Evolutionary conservation across 2,797 vertebrate genomes (phyloP), one percentile per base, ranked within the genome.

Genomic region (Orientallactaga sibirica): DNA sequence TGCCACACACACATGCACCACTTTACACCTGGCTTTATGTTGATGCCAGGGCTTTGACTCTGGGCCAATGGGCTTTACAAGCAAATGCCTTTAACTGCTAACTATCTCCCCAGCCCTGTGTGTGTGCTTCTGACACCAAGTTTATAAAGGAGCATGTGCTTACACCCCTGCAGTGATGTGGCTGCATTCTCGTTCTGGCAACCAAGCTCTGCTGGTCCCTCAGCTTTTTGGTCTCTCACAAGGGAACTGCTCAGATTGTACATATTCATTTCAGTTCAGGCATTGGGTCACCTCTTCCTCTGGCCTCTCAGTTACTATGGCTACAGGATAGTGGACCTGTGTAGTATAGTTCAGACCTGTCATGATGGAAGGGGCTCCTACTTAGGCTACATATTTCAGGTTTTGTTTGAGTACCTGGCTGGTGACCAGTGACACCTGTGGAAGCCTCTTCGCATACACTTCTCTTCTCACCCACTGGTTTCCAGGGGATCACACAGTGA

Each of bases 111-210:
- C 3, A 58, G 55, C 55, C 55, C 55, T 58, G 55, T 16, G 12
- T 3, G 41, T 24, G 2, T 2, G 5, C 19, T 9, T 9, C 48
- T 48, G 48, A 48, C 48, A 9, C 48, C 8, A 48, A 48, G 48
- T 48, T 48, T 9, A 48, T 9, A 33, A 10, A 64, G 43, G 76
- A 29, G 2, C 1, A 0, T 10, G 3, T 29, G 16, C 20, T 48
- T 4, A 15, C 16, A 2, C 5, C 1, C 0, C 41, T 43, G 22
- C 16, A 16, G 37, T 43, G 64, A 25, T 1, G 52, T 1, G 15
- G n/a, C 66, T 18, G 41, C 64, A 9, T 27, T 20, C 29, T 5
- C 25, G 29, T 2, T 52, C 41, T 15, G 22, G 7, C 29, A 18
- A 14, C 29, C n/a, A 14, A 70, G 67, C 29, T 70, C 27, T 70